Conservation (phyloP, 2,113 vertebrate genomes). For the Zosterops pallidus region DNA sequence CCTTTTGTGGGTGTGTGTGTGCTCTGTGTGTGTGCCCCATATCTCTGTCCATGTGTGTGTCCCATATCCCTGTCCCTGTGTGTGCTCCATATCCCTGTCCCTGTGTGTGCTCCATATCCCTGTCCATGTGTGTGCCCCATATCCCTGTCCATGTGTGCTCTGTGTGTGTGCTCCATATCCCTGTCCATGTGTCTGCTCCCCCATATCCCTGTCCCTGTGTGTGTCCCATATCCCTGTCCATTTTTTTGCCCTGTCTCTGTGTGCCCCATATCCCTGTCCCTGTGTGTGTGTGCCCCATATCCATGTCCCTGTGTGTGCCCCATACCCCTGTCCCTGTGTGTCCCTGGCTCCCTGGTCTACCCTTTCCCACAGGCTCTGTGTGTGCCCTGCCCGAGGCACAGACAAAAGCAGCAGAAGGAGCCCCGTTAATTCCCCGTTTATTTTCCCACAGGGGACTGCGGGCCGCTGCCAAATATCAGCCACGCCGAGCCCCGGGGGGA, state of each 20-base stretch:
- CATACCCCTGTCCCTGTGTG: background rate
- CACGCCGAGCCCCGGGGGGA: background rate
- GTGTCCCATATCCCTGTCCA: background rate
- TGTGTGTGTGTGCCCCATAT: background rate
- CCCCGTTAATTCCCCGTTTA: fast-evolving
- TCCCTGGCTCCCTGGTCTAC: background rate
- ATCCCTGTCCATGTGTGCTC: background rate
- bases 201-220: background rate
- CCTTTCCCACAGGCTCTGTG: background rate
- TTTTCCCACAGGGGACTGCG: background rate
- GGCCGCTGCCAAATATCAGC: background rate
- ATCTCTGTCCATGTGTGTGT: too few relatives aligned
- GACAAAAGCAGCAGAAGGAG: fast-evolving
- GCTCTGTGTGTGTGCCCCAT: too few relatives aligned
- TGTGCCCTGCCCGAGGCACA: fast-evolving
- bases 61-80: too few relatives aligned
- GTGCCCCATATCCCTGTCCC: background rate
- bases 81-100: too few relatives aligned
- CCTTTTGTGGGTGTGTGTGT: too few relatives aligned
- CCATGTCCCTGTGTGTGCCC: too few relatives aligned
- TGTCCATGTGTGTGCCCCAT: too few relatives aligned
- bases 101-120: too few relatives aligned
- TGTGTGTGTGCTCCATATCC: background rate
- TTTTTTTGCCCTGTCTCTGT: background rate
- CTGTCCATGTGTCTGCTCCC: too few relatives aligned